Evolutionary conservation across 2,113 vertebrate species (phyloP), one percentile per base, ranked within the genome.

Genomic region (Sisor rabdophorus): DNA sequence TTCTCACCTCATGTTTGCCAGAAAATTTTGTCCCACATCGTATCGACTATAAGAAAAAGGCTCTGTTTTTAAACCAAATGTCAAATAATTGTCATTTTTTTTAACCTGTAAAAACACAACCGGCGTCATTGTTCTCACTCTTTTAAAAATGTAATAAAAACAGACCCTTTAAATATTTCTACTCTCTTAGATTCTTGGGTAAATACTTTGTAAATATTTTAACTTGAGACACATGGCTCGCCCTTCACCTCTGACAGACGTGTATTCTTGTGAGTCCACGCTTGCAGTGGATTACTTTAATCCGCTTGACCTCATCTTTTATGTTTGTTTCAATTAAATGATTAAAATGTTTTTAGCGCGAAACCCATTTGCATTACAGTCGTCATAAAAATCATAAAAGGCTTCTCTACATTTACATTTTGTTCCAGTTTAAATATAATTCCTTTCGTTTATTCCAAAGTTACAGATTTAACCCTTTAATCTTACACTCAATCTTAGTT

Each of bases 261-360:
- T 10, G 17, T 48, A 68, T 76, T 54, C 61, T 56, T 22, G 13
- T 30, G 47, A 56, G 47, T 20, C 63, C 58, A 58, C 58, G 52
- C 19, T 22, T 16, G 12, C 47, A 80, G 72, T 81, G 53, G 0
- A 13, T 64, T n/a, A 64, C 69, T 72, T 32, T 78, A 54, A 48
- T 76, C 59, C 12, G 54, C 75, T 19, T 71, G 81, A 70, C 77
- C 73, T 84, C 77, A 84, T 74, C 86, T 93, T 89, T 85, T 90
- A 90, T 91, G 93, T 93, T 90, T 92, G 89, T 93, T 92, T 91
- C 91, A 92, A 93, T 94, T 93, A 95, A 94, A 95, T 95, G 90
- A 94, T 95, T 93, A 93, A 67, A 47, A 67, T 26, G 13, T 16
- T 47, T 48, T 64, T 11, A 44, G 4, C 2, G 2, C 16, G 48